Conservation (phyloP, 2,113 vertebrate species). For the Poicephalus meyeri region DNA sequence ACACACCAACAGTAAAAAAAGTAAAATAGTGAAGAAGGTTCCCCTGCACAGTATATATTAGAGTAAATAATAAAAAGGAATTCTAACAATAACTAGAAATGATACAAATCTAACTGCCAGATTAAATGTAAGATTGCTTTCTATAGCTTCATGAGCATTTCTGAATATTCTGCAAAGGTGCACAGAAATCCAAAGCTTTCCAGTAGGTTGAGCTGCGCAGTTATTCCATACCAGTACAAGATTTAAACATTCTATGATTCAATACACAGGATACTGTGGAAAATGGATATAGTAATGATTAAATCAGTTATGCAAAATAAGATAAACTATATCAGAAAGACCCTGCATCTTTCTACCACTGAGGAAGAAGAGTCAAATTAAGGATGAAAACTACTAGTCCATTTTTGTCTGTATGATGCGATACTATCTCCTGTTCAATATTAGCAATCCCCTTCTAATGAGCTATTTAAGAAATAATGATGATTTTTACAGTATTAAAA, state of each 20-base stretch:
- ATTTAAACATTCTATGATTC: neutral
- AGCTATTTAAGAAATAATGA: neutral
- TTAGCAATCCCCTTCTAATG: neutral
- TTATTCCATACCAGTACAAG: neutral
- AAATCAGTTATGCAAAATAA: constrained; percentile 7
- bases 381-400: neutral
- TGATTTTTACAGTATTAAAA: neutral
- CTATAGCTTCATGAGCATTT: neutral
- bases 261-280: neutral
- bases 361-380: neutral
- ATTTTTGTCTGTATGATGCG: neutral
- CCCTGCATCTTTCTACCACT: neutral
- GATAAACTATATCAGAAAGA: neutral
- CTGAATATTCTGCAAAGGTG: neutral
- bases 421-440: neutral
- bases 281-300: neutral
- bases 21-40: neutral
- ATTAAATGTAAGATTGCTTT: neutral
- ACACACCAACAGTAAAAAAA: neutral
- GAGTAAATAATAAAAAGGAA: neutral
- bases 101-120: neutral
- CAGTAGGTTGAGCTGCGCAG: neutral
- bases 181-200: neutral
- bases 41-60: neutral
- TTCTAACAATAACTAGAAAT: neutral